A percentile compares a stretch with the other conserved stretches of the same genome.
Conservation (phyloP, 2,113 vertebrate genomes). For the Danionella cerebrum region DNA sequence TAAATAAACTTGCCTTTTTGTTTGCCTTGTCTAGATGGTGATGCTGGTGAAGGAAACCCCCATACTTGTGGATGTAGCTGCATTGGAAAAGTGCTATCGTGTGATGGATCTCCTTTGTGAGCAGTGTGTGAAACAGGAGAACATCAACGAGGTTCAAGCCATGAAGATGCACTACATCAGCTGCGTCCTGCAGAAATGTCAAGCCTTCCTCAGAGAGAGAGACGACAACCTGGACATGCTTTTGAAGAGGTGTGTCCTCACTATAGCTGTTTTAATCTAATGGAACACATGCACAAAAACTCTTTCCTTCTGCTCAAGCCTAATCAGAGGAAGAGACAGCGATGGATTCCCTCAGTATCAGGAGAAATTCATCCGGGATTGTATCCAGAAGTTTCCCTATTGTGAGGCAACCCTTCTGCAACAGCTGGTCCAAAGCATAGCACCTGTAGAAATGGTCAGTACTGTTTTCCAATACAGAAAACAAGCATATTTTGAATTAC, state of each 20-base stretch:
- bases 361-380: slow-evolving; percentile 76
- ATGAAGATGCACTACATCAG: slow-evolving; percentile 83
- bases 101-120: slow-evolving; percentile 79
- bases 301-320: slow-evolving; percentile 45
- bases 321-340: slow-evolving; percentile 71
- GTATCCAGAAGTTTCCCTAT: slow-evolving; percentile 76
- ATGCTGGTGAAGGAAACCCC: slow-evolving; percentile 75
- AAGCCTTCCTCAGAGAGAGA: slow-evolving; percentile 63
- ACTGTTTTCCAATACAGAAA: background rate
- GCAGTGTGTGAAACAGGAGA: slow-evolving; percentile 62
- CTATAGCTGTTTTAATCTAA: background rate
- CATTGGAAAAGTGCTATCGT: slow-evolving; percentile 68
- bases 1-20: background rate
- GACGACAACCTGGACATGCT: slow-evolving; percentile 70
- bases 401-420: slow-evolving; percentile 77
- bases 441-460: slow-evolving; percentile 78
- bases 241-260: slow-evolving; percentile 63
- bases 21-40: slow-evolving; percentile 71
- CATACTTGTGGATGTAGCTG: slow-evolving; percentile 63
- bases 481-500: background rate
- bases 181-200: slow-evolving; percentile 74
- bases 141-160: slow-evolving; percentile 79
- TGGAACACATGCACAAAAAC: background rate
- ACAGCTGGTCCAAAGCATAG: slow-evolving; percentile 76
- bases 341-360: slow-evolving; percentile 76